phyloP scores from a whole-genome alignment of 2,797 vertebrate genomes.

The Pogoniulus pusillus region DNA sequence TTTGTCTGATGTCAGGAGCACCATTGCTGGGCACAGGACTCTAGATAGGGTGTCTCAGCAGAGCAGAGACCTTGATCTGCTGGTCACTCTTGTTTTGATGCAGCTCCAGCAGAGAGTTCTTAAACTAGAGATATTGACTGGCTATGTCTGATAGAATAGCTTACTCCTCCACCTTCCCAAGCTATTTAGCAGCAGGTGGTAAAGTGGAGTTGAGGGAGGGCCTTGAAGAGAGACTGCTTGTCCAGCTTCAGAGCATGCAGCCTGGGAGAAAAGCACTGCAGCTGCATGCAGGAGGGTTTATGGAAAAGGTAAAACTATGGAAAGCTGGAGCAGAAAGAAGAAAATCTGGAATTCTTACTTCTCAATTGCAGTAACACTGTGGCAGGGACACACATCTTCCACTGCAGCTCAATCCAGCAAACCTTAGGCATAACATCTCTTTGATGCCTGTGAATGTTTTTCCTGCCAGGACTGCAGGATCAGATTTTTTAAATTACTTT shows the following conservation, averaged over 20 bases:
- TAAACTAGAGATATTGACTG: not conserved
- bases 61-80: not conserved
- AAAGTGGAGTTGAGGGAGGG: not conserved
- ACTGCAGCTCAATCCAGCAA: not conserved
- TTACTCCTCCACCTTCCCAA: not conserved
- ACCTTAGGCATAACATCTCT: not conserved
- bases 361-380: not conserved
- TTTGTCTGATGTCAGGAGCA: not conserved
- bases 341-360: slow-evolving; percentile 12
- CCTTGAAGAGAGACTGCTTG: not conserved
- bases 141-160: not conserved
- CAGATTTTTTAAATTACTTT: not conserved
- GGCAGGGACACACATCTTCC: not conserved
- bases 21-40: too few species aligned
- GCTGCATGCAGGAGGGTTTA: not conserved
- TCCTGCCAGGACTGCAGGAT: slow-evolving; percentile 17
- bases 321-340: not conserved
- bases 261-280: not conserved
- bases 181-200: not conserved
- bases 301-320: not conserved
- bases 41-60: not conserved
- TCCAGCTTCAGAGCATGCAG: rapidly evolving
- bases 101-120: not conserved
- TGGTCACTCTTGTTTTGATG: too few species aligned
- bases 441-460: slow-evolving; percentile 43